phyloP scores from a whole-genome alignment of 2,888 invertebrate genomes.

The Magallana nippona region DNA sequence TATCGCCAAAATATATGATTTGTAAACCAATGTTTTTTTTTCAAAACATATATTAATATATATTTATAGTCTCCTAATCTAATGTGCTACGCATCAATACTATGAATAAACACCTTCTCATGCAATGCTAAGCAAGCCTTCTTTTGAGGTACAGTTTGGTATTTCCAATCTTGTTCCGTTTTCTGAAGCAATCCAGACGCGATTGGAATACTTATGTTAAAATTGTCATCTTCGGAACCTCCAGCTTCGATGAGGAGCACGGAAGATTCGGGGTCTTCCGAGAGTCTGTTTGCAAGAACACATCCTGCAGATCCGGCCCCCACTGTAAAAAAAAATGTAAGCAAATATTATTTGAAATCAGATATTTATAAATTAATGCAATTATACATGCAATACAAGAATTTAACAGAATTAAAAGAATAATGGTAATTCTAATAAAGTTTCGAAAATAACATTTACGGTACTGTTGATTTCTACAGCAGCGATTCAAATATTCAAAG shows the following conservation, averaged over 20 bases:
- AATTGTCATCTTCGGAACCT: conserved; percentile 77
- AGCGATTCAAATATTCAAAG: background rate
- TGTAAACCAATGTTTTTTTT: background rate
- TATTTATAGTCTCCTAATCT: no score
- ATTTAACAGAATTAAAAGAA: no score
- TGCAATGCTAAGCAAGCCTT: conserved; percentile 52
- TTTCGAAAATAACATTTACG: no score
- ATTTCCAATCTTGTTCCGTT: conserved; percentile 76
- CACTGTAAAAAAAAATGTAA: conserved; percentile 58
- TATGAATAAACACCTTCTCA: background rate
- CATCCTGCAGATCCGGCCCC: conserved; percentile 81
- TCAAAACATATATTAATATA: no score
- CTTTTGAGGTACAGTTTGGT: conserved; percentile 79
- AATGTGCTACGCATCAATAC: no score
- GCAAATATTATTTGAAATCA: background rate
- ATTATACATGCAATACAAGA: no score
- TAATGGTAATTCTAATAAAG: no score
- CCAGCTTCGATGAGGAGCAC: conserved; percentile 80
- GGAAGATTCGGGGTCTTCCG: conserved; percentile 73
- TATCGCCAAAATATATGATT: no score
- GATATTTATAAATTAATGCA: background rate
- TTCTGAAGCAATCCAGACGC: conserved; percentile 77
- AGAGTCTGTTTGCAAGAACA: conserved; percentile 80
- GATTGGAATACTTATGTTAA: conserved; percentile 80
- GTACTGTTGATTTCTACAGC: no score